Evolutionary conservation across 1,140 invertebrate genomes (phyloP).

Genomic region (Trypoxylus dichotomus): DNA sequence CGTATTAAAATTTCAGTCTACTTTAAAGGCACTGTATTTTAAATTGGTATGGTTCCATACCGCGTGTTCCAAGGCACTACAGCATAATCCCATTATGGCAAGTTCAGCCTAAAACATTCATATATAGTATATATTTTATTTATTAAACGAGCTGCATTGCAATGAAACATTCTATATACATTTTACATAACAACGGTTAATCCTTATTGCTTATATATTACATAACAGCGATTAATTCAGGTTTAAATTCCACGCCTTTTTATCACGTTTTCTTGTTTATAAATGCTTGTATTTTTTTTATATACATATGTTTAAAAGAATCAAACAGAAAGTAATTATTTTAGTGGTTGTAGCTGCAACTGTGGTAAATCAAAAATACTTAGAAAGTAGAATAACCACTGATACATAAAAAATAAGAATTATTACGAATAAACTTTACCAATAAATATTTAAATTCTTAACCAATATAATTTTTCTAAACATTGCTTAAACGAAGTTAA

Average conservation of each 20-base stretch:
- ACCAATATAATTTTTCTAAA: conserved; percentile 19
- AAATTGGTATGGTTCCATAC: background rate
- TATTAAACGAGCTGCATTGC: background rate
- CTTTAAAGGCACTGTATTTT: conserved; percentile 3
- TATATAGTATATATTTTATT: background rate
- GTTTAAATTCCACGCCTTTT: too few relatives aligned
- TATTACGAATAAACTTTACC: background rate
- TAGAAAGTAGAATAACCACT: background rate
- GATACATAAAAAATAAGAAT: background rate
- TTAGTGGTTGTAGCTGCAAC: too few relatives aligned
- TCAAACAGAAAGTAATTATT: too few relatives aligned
- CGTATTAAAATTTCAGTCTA: background rate
- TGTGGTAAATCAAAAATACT: background rate
- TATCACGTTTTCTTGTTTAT: too few relatives aligned
- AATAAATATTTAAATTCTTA: conserved; percentile 10
- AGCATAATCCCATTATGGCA: background rate
- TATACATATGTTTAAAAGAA: too few relatives aligned
- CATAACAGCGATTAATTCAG: too few relatives aligned
- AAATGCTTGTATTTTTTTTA: too few relatives aligned
- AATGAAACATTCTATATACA: background rate
- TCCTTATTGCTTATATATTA: too few relatives aligned
- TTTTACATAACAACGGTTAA: too few relatives aligned
- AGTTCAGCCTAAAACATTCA: background rate
- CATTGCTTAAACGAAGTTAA: background rate
- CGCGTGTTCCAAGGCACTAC: background rate